A percentile compares a stretch with the other conserved stretches of the same genome.
phyloP scores from a whole-genome alignment of 1,140 invertebrate species.

The Cephus cinctus region DNA sequence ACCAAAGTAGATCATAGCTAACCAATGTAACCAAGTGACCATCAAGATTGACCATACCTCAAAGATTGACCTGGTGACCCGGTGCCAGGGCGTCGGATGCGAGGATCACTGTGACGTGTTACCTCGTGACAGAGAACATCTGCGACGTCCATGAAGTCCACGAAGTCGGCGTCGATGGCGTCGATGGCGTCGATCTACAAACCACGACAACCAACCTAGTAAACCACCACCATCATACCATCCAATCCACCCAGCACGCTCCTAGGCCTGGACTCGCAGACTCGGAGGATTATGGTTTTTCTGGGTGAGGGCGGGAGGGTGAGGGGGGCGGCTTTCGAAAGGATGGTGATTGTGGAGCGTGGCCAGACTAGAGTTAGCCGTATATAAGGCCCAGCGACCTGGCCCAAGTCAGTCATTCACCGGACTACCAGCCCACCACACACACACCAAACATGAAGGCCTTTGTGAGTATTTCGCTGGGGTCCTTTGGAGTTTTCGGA shows the following conservation, averaged over 20 bases:
- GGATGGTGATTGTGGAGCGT: slow-evolving; percentile 59
- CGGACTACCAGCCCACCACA: slow-evolving; percentile 55
- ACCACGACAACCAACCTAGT: slow-evolving; percentile 19
- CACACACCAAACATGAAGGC: slow-evolving; percentile 57
- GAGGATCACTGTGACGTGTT: background rate
- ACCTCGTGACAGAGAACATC: background rate
- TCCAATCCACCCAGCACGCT: slow-evolving; percentile 12
- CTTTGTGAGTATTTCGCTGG: slow-evolving; percentile 54
- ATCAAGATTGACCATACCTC: too few species aligned
- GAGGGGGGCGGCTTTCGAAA: slow-evolving; percentile 54
- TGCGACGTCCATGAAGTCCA: slow-evolving; percentile 15
- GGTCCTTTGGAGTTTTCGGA: too few species aligned
- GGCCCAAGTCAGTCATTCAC: slow-evolving; percentile 58
- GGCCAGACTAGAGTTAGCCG: slow-evolving; percentile 54
- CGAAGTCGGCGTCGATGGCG: slow-evolving; percentile 20
- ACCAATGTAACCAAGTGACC: too few species aligned
- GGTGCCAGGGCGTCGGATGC: slow-evolving; percentile 32
- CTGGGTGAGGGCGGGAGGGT: slow-evolving; percentile 25
- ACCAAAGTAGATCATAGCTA: too few species aligned
- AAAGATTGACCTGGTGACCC: slow-evolving; percentile 36
- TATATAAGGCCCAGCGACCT: slow-evolving; percentile 55
- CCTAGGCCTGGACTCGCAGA: slow-evolving; percentile 19
- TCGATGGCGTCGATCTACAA: slow-evolving; percentile 19
- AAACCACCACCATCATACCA: background rate
- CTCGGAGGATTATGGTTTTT: slow-evolving; percentile 53